Evolutionary conservation across 2,113 vertebrate genomes (phyloP), one percentile per base, ranked within the genome.

Genomic region (Lasiurus borealis): DNA sequence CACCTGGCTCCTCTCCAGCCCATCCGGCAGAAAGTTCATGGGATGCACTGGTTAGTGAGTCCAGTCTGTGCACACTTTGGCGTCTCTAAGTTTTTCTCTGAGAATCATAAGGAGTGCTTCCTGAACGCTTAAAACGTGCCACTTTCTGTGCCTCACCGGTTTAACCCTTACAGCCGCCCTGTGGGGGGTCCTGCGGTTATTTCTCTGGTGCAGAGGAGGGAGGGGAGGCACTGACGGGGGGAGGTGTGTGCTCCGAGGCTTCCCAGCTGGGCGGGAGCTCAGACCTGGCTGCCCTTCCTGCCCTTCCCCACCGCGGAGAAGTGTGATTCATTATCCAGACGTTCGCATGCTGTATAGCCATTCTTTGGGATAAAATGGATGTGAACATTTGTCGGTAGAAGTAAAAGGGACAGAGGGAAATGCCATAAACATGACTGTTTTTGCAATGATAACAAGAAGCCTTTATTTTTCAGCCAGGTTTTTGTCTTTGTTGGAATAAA

Each of bases 401-500:
- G 64, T 75, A 19, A 62, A 31, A 57, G 87, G 87, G 85, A 34
- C 64, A 85, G 46, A 85, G 69, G 69, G 77, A 83, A n/a, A 19
- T 31, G 29, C 72, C 76, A 34, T 69, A 16, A 69, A 77, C 80
- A 46, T 5, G 21, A 59, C 13, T 64, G 21, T 66, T 82, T 90
- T 71, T 69, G 44, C 36, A 64, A 4, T 16, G 66, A 71, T 76
- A n/a, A 72, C 83, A 82, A 88, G 83, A 91, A 91, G 54, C 19
- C 31, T 59, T 69, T 69, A 44, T 73, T 84, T 96, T 86, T 19
- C 40, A 64, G 88, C 81, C 84, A 77, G 88, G 25, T 75, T 88
- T 92, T 57, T 91, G 40, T 62, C 90, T 96, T 75, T 93, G 76
- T 94, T 93, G 25, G 48, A 81, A 75, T 87, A 96, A 93, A 97